Evolutionary conservation across 2,113 vertebrate genomes (phyloP).

Genomic region (Gymnogyps californianus): DNA sequence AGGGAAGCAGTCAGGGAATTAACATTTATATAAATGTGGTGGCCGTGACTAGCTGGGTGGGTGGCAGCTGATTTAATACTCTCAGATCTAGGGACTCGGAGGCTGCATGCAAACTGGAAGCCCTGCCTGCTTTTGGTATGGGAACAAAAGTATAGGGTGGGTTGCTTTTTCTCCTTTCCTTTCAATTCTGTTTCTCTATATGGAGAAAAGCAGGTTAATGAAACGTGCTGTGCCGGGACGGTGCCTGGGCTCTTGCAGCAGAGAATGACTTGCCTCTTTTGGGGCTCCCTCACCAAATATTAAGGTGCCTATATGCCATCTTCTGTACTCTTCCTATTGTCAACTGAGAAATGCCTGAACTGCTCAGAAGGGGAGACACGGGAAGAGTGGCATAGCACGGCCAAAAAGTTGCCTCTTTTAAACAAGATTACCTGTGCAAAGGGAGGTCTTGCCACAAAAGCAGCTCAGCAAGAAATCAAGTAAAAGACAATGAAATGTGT

Average conservation of each 20-base stretch:
- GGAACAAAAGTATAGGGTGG: neutral
- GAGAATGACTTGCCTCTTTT: neutral
- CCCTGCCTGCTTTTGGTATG: neutral
- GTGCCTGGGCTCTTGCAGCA: neutral
- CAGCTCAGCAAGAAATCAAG: slow-evolving; percentile 24
- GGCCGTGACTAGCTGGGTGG: neutral
- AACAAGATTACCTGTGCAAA: neutral
- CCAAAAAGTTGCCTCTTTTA: slow-evolving; percentile 17
- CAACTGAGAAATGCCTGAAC: neutral
- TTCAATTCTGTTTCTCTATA: neutral
- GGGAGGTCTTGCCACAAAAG: neutral
- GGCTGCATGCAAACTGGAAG: neutral
- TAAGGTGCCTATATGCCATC: neutral
- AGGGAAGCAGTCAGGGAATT: slow-evolving; percentile 5
- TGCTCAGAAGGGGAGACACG: neutral
- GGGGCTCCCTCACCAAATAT: neutral
- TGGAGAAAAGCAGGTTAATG: neutral
- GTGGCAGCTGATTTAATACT: neutral
- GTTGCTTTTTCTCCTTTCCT: neutral
- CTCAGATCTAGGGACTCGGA: neutral
- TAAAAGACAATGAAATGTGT: slow-evolving; percentile 62
- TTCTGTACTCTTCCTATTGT: neutral
- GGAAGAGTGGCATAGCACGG: neutral
- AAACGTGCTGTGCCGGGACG: neutral
- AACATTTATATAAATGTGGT: slow-evolving; percentile 1